These are phyloP conservation scores for Etheostoma cragini DNA, from an alignment of 2,113 vertebrate genomes.

Conservation along the genomic window DNA sequence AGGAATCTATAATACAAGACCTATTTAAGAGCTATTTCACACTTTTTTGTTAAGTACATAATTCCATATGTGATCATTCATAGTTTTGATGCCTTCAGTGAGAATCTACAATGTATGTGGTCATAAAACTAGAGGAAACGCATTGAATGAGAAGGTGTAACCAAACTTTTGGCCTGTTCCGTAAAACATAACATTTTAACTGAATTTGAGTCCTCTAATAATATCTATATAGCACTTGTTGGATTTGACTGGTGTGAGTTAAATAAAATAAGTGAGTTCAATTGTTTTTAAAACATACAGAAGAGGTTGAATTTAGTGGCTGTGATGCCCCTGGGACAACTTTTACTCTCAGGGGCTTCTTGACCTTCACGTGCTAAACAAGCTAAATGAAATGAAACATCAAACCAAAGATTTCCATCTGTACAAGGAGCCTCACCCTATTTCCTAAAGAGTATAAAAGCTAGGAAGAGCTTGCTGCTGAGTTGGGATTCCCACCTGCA, in stretches of 20 bases:
- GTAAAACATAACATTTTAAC: not conserved
- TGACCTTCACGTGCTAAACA: not conserved
- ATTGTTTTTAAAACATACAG: too few relatives aligned
- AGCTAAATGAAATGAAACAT: not conserved
- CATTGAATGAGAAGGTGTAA: too few relatives aligned
- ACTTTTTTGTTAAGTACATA: too few relatives aligned
- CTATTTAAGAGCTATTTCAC: too few relatives aligned
- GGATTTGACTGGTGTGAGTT: not conserved
- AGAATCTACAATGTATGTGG: too few relatives aligned
- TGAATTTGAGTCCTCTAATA: not conserved
- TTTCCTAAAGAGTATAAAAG: conserved; percentile 21
- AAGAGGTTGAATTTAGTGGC: not conserved
- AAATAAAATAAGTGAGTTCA: not conserved
- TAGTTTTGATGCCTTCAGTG: too few relatives aligned
- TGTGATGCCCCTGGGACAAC: not conserved
- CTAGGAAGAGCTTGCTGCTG: not conserved
- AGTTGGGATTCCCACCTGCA: not conserved
- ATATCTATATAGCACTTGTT: not conserved
- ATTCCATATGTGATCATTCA: too few relatives aligned
- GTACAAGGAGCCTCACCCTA: not conserved
- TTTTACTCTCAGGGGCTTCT: not conserved
- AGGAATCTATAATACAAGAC: too few relatives aligned
- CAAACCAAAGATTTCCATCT: not conserved
- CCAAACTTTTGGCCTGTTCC: too few relatives aligned
- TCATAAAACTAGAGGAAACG: too few relatives aligned